phyloP scores from a whole-genome alignment of 2,797 vertebrate species.

The Falco cherrug region DNA sequence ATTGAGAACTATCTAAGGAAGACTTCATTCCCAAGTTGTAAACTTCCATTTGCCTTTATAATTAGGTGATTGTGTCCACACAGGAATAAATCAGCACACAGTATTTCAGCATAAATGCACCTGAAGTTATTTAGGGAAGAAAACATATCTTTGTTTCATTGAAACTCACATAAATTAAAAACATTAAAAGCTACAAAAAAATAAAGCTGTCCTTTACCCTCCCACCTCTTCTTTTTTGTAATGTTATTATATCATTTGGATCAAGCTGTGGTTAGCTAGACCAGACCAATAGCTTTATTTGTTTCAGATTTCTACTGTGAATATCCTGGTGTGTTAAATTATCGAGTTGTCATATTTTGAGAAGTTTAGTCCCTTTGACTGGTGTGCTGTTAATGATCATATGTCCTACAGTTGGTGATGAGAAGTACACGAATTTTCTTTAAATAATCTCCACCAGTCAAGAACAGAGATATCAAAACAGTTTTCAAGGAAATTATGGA shows the following conservation, averaged over 20 bases:
- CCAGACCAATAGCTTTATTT: not conserved
- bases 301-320: not conserved
- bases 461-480: not conserved
- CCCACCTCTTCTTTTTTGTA: not conserved
- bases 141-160: not conserved
- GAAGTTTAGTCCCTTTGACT: not conserved
- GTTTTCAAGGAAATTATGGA: not conserved
- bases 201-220: not conserved
- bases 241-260: not conserved
- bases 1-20: not conserved
- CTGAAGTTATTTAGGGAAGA: not conserved
- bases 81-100: not conserved
- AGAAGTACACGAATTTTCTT: not conserved
- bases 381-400: not conserved
- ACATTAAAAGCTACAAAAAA: not conserved
- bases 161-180: not conserved
- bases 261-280: not conserved
- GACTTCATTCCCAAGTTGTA: not conserved
- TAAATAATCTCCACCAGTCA: not conserved
- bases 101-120: not conserved
- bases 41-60: not conserved
- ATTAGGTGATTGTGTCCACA: not conserved
- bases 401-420: accelerated
- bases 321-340: not conserved
- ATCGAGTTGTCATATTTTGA: not conserved